Evolutionary conservation across 2,113 vertebrate genomes (phyloP).

Genomic region (Rhabdomys dilectus): DNA sequence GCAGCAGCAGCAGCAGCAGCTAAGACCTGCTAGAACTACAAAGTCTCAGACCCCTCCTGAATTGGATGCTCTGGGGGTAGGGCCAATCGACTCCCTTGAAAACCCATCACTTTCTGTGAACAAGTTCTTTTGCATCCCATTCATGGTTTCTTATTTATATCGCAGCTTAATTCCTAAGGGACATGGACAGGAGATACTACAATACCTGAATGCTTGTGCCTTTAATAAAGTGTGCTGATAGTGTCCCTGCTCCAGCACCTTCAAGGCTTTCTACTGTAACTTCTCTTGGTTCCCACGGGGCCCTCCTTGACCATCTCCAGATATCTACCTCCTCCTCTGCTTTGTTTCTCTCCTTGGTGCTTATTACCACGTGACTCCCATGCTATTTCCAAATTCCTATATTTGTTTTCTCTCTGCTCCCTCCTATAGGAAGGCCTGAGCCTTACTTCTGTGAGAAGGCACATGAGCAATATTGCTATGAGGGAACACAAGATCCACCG

Average conservation of each 20-base stretch:
- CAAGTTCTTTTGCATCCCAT: not conserved
- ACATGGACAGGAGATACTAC: not conserved
- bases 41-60: not conserved
- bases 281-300: not conserved
- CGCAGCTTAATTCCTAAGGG: not conserved
- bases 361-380: not conserved
- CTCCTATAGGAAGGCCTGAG: not conserved
- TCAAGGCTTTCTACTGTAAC: not conserved
- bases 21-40: not conserved
- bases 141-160: slow-evolving; percentile 8
- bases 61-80: not conserved
- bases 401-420: not conserved
- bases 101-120: not conserved
- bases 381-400: not conserved
- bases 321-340: not conserved
- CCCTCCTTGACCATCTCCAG: not conserved
- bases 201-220: not conserved
- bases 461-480: not conserved
- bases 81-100: not conserved
- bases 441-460: not conserved
- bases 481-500: not conserved
- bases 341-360: not conserved
- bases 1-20: not conserved
- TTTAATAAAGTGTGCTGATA: not conserved
- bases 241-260: not conserved